Percentiles rank a stretch among this genome's conserved stretches.
phyloP scores from a whole-genome alignment of 2,888 invertebrate species.

The Drosophila kuntzei region DNA sequence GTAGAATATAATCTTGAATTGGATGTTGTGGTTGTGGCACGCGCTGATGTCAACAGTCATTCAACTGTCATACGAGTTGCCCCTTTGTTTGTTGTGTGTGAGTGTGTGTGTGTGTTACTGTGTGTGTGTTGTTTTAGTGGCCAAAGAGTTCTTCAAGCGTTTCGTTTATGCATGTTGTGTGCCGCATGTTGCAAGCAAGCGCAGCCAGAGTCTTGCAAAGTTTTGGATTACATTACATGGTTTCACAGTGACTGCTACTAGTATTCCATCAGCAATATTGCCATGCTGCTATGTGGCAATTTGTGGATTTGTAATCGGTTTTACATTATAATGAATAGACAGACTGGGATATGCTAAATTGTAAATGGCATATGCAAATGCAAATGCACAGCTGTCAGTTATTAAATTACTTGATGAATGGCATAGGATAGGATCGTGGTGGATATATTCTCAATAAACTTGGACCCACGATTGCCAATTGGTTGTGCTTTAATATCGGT shows the following conservation, averaged over 20 bases:
- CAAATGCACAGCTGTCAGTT: conserved; percentile 52
- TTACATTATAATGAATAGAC: conserved; percentile 48
- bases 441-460: conserved; percentile 23
- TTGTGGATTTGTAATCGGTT: conserved; percentile 39
- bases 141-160: conserved; percentile 55
- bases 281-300: conserved; percentile 38
- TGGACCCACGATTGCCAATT: conserved; percentile 49
- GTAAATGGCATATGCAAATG: conserved; percentile 53
- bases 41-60: conserved; percentile 63
- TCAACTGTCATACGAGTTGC: conserved; percentile 55
- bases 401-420: conserved; percentile 72
- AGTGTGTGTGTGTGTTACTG: neutral
- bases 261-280: conserved; percentile 43
- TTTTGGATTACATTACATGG: conserved; percentile 50
- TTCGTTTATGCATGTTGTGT: conserved; percentile 34
- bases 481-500: conserved; percentile 19
- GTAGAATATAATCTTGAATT: conserved; percentile 10
- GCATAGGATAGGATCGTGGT: conserved; percentile 39
- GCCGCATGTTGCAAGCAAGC: conserved; percentile 65
- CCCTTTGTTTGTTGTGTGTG: conserved; percentile 24
- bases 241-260: conserved; percentile 56
- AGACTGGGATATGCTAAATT: conserved; percentile 19
- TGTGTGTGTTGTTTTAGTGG: conserved; percentile 5
- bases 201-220: conserved; percentile 18
- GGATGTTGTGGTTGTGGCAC: conserved; percentile 53